These are phyloP conservation scores for Lycodopsis pacificus DNA, from an alignment of 2,797 vertebrate genomes.

Conservation along the genomic window DNA sequence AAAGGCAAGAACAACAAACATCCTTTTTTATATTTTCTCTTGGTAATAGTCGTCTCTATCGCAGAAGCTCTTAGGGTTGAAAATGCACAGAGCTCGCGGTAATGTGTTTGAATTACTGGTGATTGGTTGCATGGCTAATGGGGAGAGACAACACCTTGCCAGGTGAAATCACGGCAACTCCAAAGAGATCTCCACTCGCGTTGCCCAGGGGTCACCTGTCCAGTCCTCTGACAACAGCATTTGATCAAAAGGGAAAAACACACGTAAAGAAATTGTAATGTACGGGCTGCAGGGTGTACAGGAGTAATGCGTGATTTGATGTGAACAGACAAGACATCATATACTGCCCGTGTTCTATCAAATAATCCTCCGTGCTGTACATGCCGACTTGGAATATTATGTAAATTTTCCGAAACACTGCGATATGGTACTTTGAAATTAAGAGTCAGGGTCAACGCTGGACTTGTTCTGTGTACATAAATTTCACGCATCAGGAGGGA, in stretches of 20 bases:
- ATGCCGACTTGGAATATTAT: conserved; percentile 51
- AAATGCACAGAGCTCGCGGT: conserved; percentile 45
- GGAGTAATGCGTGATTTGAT: conserved; percentile 72
- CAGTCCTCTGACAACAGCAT: conserved; percentile 67
- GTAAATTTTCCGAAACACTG: conserved; percentile 41
- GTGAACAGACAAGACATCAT: conserved; percentile 70
- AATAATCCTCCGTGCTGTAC: conserved; percentile 37
- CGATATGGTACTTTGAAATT: conserved; percentile 57
- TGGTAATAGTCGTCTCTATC: conserved; percentile 53
- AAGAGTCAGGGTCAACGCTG: conserved; percentile 57
- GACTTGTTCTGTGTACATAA: conserved; percentile 54
- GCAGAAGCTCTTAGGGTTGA: conserved; percentile 61
- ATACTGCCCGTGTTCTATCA: conserved; percentile 53
- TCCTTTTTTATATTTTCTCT: conserved; percentile 31
- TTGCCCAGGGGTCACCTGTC: conserved; percentile 72
- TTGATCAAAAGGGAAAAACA: conserved; percentile 75
- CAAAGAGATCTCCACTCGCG: conserved; percentile 48
- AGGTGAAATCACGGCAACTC: conserved; percentile 68
- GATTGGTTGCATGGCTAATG: conserved; percentile 75
- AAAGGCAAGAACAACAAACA: conserved; percentile 56
- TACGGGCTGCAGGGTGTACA: conserved; percentile 40
- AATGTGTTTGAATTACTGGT: conserved; percentile 70
- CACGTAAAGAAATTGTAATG: conserved; percentile 58
- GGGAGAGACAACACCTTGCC: conserved; percentile 71
- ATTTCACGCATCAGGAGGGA: conserved; percentile 46